phyloP scores from a whole-genome alignment of 2,888 invertebrate genomes.

The Ligdia adustata region DNA sequence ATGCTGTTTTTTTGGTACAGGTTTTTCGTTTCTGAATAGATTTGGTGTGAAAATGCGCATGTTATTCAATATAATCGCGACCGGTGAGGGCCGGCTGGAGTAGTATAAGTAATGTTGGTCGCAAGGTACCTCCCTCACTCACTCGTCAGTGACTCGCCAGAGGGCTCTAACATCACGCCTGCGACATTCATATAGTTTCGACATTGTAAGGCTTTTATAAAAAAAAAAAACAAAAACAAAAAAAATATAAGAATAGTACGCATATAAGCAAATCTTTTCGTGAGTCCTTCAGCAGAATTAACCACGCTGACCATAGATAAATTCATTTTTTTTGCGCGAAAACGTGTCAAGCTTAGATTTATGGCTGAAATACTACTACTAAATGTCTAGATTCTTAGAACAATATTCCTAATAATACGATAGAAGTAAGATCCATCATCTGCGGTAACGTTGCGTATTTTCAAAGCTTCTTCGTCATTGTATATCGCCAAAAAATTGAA shows the following conservation, averaged over 20 bases:
- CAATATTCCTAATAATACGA: too few species aligned
- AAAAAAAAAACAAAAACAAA: constrained; percentile 25
- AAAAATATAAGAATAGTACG: constrained; percentile 19
- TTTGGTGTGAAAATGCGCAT: too few species aligned
- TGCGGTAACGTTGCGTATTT: background rate
- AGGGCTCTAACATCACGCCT: constrained; percentile 18
- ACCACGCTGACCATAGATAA: constrained; percentile 15
- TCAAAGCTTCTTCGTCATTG: background rate
- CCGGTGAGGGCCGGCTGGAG: constrained; percentile 16
- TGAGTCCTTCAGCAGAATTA: constrained; percentile 13
- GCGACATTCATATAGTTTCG: constrained; percentile 23
- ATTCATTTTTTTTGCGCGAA: constrained; percentile 19
- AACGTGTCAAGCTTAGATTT: background rate
- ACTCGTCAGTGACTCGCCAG: constrained; percentile 5
- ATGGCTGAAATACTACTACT: background rate
- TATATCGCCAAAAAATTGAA: constrained; percentile 22
- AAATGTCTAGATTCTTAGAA: too few species aligned
- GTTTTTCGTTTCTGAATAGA: too few species aligned
- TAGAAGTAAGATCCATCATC: too few species aligned
- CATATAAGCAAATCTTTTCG: constrained; percentile 17
- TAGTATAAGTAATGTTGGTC: constrained; percentile 10
- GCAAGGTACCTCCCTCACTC: background rate
- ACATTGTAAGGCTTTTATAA: constrained; percentile 28
- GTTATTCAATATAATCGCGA: too few species aligned
- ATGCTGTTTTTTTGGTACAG: too few species aligned